These are phyloP conservation scores for Tenebrosternarchus preto DNA, from an alignment of 2,113 vertebrate species.

Conservation along the genomic window DNA sequence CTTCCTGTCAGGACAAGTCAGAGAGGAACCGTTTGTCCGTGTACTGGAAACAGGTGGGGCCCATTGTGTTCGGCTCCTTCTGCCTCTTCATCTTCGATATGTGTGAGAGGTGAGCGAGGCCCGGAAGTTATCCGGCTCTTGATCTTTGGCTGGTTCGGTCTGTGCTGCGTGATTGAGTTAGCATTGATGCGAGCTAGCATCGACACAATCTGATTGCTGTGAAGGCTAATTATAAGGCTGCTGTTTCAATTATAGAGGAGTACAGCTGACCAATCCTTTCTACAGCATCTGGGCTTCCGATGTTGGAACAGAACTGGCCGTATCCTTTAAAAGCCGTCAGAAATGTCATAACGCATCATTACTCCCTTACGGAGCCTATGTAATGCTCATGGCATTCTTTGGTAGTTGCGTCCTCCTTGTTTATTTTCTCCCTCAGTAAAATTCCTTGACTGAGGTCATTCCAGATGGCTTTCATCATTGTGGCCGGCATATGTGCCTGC, in stretches of 20 bases:
- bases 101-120: constrained; percentile 88
- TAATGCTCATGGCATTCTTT: no score
- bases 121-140: background rate
- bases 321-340: constrained; percentile 86
- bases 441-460: constrained; percentile 60
- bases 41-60: constrained; percentile 97
- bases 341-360: no score
- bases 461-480: constrained; percentile 98
- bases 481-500: constrained; percentile 94
- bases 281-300: constrained; percentile 97
- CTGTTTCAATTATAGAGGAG: constrained; percentile 80
- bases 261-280: constrained; percentile 97
- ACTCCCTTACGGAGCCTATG: no score
- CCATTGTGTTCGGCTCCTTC: constrained; percentile 94
- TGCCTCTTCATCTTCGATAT: constrained; percentile 98
- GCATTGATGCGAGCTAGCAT: background rate
- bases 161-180: no score
- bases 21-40: constrained; percentile 91
- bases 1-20: constrained; percentile 81
- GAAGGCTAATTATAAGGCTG: background rate
- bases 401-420: no score
- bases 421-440: background rate
- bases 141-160: background rate
- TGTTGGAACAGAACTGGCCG: constrained; percentile 90
- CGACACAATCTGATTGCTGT: background rate